Base-by-base conservation (phyloP, 2,888 invertebrate genomes). In the Myopa testacea region DNA sequence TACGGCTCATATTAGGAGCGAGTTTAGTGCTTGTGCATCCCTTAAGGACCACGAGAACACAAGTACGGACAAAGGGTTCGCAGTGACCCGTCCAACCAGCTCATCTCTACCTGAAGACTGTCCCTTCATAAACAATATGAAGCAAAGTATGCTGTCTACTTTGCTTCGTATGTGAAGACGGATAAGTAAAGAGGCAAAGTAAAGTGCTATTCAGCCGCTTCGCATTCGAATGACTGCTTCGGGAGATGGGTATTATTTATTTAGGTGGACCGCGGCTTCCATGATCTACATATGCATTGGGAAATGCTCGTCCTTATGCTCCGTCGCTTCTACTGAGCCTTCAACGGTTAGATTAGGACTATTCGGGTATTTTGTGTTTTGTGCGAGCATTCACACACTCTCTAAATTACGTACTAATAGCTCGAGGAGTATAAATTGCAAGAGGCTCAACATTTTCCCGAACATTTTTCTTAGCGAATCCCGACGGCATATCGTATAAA, bases 31-130 rank as follows among this genome's bases (percentile, higher is more conserved):
- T 55, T 26, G 55, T 14, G 50, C 50, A 50, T 19, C 70, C 55
- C 55, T 70, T 26, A 55, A 55, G n/a, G 14, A 52, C 34, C 5
- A 12, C 65, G 65, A 14, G 38, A 65, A 26, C 19, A 14, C 52
- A 34, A 55, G n/a, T 7, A 3, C 55, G 52, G 52, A 70, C 52
- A 70, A 70, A 70, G 55, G 55, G 70, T 14, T 70, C 34, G 52
- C 67, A 40, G 40, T 67, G 65, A 65, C 65, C 67, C 67, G n/a
- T 65, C 65, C 19, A 37, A 26, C 50, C 52, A 26, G 52, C 12
- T 50, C 34, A 14, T 19, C 50, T 50, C 37, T 70, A 70, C 70
- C 70, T 70, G 70, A 55, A 55, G 6, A 19, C 38, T n/a, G n/a
- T 14, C 14, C 26, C 8, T 69, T 6, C n/a, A 69, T 5, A 50